These are phyloP conservation scores for Phengaris arion DNA, from an alignment of 2,888 invertebrate genomes.

Conservation along the genomic window DNA sequence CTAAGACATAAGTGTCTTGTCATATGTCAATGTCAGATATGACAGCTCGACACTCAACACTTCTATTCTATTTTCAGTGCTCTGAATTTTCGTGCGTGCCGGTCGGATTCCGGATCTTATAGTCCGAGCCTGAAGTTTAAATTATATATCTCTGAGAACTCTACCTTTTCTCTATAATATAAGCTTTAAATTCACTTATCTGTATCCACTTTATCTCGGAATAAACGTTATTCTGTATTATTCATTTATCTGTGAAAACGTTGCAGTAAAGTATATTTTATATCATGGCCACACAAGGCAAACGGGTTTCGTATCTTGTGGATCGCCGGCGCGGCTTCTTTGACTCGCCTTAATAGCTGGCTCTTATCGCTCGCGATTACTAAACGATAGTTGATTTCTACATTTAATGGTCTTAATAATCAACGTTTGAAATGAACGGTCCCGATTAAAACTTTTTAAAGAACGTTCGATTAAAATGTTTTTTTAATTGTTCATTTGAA, in stretches of 20 bases:
- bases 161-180: not conserved
- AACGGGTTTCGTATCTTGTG: conserved; percentile 8
- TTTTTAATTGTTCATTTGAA: conserved; percentile 7
- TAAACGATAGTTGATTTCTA: conserved; percentile 25
- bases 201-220: not conserved
- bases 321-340: conserved; percentile 14
- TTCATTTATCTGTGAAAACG: conserved; percentile 3
- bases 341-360: conserved; percentile 18
- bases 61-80: too few relatives aligned
- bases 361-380: conserved; percentile 25
- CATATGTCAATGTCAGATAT: too few relatives aligned
- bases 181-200: not conserved
- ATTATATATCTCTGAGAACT: not conserved
- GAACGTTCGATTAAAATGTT: not conserved
- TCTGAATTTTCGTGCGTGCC: too few relatives aligned
- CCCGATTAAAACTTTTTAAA: not conserved
- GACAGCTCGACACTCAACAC: too few relatives aligned
- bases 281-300: conserved; percentile 25
- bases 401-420: conserved; percentile 21
- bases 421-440: conserved; percentile 11
- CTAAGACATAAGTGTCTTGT: too few relatives aligned
- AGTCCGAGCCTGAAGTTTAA: not conserved
- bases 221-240: not conserved
- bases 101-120: too few relatives aligned
- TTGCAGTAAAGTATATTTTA: not conserved